Percentiles rank a stretch among this genome's conserved stretches.
Evolutionary conservation across 2,888 invertebrate species (phyloP).

Genomic region (Ophraella communa): DNA sequence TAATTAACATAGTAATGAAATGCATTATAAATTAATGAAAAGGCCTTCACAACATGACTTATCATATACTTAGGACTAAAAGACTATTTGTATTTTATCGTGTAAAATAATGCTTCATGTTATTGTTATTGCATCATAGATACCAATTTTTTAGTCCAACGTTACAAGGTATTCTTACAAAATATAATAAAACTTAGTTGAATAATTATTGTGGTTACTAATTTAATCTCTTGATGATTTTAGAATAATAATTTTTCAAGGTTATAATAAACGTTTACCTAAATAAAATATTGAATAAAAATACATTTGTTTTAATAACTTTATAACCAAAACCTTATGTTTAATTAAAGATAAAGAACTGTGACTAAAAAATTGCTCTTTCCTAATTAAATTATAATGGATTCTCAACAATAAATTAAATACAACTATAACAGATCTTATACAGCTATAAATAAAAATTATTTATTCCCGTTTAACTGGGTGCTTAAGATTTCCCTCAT

Average conservation of each 20-base stretch:
- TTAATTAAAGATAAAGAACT: too few relatives aligned
- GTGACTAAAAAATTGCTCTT: too few relatives aligned
- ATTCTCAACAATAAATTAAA: too few relatives aligned
- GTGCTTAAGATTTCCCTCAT: too few relatives aligned
- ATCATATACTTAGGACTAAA: neutral
- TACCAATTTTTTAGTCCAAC: constrained; percentile 16
- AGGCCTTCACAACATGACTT: neutral
- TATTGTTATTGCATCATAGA: constrained; percentile 10
- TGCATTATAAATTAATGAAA: neutral
- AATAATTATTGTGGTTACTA: neutral
- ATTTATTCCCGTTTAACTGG: too few relatives aligned
- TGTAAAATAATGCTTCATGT: constrained; percentile 2
- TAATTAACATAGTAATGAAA: neutral
- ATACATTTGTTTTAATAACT: neutral
- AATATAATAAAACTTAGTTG: constrained; percentile 2
- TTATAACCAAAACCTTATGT: neutral
- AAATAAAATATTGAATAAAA: neutral
- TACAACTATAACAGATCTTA: too few relatives aligned
- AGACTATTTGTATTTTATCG: neutral
- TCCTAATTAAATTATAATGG: too few relatives aligned
- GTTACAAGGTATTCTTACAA: constrained; percentile 24
- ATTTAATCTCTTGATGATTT: constrained; percentile 8
- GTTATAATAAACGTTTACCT: neutral
- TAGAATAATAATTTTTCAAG: neutral
- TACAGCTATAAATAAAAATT: too few relatives aligned